Evolutionary conservation across 2,797 vertebrate species (phyloP).

Genomic region (Apogon talboti): DNA sequence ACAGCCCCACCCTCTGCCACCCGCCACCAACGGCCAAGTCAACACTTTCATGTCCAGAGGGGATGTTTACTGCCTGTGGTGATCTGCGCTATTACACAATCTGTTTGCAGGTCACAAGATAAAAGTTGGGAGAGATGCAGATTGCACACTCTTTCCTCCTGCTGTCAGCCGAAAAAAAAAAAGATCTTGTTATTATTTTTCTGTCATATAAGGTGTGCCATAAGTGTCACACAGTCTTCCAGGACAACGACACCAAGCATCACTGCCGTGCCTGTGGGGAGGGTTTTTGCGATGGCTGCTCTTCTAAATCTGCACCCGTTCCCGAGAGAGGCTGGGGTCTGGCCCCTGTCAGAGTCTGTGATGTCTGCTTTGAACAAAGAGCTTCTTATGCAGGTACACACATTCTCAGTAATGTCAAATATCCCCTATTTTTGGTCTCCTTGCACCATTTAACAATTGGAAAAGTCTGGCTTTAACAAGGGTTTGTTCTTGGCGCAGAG

Average conservation of each 20-base stretch:
- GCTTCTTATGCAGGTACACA: conserved; percentile 69
- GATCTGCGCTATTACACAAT: conserved; percentile 58
- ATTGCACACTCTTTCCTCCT: conserved; percentile 2
- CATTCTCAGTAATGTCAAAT: conserved; percentile 10
- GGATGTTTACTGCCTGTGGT: conserved; percentile 68
- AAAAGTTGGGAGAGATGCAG: conserved; percentile 31
- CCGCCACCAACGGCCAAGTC: conserved; percentile 63
- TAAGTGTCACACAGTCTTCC: no score
- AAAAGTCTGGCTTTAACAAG: conserved; percentile 4
- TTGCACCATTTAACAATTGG: conserved; percentile 12
- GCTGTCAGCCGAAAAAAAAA: conserved; percentile 7
- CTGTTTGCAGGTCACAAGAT: conserved; percentile 58
- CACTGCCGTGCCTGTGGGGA: conserved; percentile 98
- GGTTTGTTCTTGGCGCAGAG: conserved; percentile 62
- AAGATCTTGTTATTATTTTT: no score
- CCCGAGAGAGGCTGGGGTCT: conserved; percentile 98
- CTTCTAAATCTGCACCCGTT: conserved; percentile 92
- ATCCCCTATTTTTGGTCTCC: background rate
- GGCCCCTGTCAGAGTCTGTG: conserved; percentile 93
- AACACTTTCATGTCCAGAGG: conserved; percentile 70
- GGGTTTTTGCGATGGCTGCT: conserved; percentile 95
- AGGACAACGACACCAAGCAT: conserved; percentile 95
- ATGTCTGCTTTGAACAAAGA: conserved; percentile 88
- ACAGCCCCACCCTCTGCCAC: conserved; percentile 53
- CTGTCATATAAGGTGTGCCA: no score